Evolutionary conservation across 2,888 invertebrate genomes (phyloP).

Genomic region (Empis livida): DNA sequence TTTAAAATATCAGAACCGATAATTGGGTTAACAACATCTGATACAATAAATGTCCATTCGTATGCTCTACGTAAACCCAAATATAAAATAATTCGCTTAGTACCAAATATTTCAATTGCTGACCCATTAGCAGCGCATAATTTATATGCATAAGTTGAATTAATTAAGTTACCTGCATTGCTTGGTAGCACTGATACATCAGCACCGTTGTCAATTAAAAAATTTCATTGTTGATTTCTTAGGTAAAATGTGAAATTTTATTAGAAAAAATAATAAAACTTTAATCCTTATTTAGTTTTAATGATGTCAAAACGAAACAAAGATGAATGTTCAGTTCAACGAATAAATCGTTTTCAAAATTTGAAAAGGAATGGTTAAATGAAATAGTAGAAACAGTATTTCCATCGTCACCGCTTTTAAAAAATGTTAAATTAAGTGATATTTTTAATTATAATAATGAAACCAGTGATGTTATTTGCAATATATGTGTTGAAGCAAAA

Average conservation of each 20-base stretch:
- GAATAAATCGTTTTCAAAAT: conserved; percentile 3
- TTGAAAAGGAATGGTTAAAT: conserved; percentile 3
- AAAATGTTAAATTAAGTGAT: conserved; percentile 4
- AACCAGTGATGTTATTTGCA: conserved; percentile 1
- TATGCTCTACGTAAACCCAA: no score
- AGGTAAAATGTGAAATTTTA: not conserved
- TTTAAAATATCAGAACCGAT: no score
- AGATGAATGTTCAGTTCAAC: conserved; percentile 1
- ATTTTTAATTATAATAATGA: conserved; percentile 4
- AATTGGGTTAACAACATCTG: no score
- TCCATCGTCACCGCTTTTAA: not conserved
- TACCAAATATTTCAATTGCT: no score
- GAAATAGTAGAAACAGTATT: conserved; percentile 2
- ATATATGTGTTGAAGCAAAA: conserved; percentile 5
- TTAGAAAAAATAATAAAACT: not conserved
- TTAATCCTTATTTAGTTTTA: not conserved
- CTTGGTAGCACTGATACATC: no score
- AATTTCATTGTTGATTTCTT: no score
- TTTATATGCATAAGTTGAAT: no score
- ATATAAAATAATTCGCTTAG: no score
- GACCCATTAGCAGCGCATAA: no score
- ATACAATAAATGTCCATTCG: no score
- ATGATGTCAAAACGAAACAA: conserved; percentile 3
- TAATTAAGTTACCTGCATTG: no score
- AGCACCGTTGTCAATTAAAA: no score